Base-by-base conservation (phyloP, 92 coral and sea anemone genomes). In the Parazoanthus swiftii region DNA sequence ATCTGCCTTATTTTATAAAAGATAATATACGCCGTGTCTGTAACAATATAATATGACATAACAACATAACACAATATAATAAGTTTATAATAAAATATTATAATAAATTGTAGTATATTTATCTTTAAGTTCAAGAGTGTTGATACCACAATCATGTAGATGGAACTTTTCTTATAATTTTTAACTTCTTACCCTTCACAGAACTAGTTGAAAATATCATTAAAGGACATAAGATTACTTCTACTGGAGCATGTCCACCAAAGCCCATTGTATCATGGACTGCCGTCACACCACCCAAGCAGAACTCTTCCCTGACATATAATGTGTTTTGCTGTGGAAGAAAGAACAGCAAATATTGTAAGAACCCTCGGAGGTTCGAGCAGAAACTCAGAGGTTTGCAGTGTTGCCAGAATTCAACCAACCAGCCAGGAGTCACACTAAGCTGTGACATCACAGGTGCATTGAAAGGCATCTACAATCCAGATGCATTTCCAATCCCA, bases 211-310 rank as follows among this genome's bases (percentile, higher is more conserved):
- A 63, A 63, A 25, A 6, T 6, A 18, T 25, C 23, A 63, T 39
- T 39, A 39, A 56, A 83, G 86, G 42, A 50, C 78, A 63, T 26
- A 26, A 25, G 15, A 43, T 44, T 51, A 44, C 25, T 14, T 44
- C 86, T 29, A 83, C 86, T 25, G 86, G 86, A 43, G 86, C 86
- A 23, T 83, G 86, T 8, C 86, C 77, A 6, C 86, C 66, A 5
- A 70, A 44, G n/a, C 77, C 66, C 8, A 70, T 70, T 37, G 23
- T 68, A 68, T 68, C 86, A 15, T 83, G 77, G 77, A 43, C 0
- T 43, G 42, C 86, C n/a, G 5, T 67, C 13, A 26, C 42, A 71
- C 66, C 78, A 38, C 66, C 42, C 63, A 6, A 35, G 74, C 59
- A 15, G 11, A 29, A 25, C 7, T 23, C 79, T 4, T 11, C 67